Evolutionary conservation across 92 coral and sea anemone species (phyloP).

Genomic region (Heteractis magnifica): DNA sequence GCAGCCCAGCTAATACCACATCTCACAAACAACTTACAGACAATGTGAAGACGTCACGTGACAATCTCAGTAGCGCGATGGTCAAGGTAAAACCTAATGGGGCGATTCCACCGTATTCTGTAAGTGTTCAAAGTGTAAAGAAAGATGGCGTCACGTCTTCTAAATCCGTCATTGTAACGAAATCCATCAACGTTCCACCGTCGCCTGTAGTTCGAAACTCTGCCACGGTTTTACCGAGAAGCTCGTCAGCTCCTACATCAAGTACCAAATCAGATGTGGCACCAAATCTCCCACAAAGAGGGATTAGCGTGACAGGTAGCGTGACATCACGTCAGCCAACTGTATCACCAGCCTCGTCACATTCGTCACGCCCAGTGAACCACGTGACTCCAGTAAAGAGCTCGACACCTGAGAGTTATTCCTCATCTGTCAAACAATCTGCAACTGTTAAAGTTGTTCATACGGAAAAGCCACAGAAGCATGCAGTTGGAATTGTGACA

Average conservation of each 20-base stretch:
- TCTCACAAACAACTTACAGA: neutral
- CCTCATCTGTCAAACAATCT: neutral
- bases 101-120: slow-evolving; percentile 27
- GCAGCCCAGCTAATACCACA: neutral
- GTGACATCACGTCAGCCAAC: slow-evolving; percentile 7
- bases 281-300: slow-evolving; percentile 3
- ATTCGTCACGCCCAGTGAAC: slow-evolving; percentile 2
- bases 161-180: slow-evolving; percentile 17
- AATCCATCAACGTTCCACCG: slow-evolving; percentile 19
- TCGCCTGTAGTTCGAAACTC: slow-evolving; percentile 13
- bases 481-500: neutral
- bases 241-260: neutral
- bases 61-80: slow-evolving; percentile 6
- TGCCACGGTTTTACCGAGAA: neutral
- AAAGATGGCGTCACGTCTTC: slow-evolving; percentile 15
- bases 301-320: neutral
- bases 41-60: slow-evolving; percentile 7
- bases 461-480: neutral
- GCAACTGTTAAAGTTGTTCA: slow-evolving; percentile 4
- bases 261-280: slow-evolving; percentile 9
- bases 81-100: slow-evolving; percentile 30
- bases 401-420: neutral
- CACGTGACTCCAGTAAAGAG: slow-evolving; percentile 2
- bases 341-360: neutral
- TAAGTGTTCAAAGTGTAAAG: slow-evolving; percentile 21